These are phyloP conservation scores for Drepanosiphum platanoidis DNA, from an alignment of 2,888 invertebrate species.

Conservation along the genomic window DNA sequence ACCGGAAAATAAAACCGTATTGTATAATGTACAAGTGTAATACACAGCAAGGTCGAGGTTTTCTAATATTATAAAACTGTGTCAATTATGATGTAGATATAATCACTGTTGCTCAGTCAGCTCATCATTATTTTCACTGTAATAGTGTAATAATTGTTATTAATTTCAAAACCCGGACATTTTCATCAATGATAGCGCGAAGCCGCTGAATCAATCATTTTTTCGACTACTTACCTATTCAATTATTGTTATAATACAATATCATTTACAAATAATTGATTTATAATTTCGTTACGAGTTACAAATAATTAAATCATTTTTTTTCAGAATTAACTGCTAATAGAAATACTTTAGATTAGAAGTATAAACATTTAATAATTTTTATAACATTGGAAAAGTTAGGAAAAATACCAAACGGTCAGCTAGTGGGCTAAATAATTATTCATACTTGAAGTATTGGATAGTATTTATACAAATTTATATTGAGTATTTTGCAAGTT, in stretches of 20 bases:
- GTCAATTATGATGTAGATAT: slow-evolving; percentile 5
- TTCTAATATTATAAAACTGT: slow-evolving; percentile 56
- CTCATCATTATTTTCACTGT: neutral
- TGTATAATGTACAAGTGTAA: neutral
- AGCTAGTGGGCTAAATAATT: too few relatives aligned
- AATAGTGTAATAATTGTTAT: slow-evolving; percentile 20
- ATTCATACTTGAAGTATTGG: too few relatives aligned
- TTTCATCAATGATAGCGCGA: neutral
- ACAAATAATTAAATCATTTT: neutral
- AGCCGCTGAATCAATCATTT: neutral
- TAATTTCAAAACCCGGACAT: slow-evolving; percentile 27
- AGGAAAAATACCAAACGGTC: too few relatives aligned
- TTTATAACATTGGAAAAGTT: too few relatives aligned
- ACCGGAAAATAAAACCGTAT: neutral
- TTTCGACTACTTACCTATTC: neutral
- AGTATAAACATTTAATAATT: too few relatives aligned
- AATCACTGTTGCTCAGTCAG: neutral
- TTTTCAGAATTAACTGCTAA: too few relatives aligned
- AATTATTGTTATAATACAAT: neutral
- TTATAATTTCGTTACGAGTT: neutral
- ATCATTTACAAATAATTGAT: neutral
- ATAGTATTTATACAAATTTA: too few relatives aligned
- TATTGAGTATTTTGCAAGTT: too few relatives aligned
- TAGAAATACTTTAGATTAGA: too few relatives aligned
- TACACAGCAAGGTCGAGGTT: slow-evolving; percentile 38